phyloP scores from a whole-genome alignment of 2,113 vertebrate species.

The Morone saxatilis region DNA sequence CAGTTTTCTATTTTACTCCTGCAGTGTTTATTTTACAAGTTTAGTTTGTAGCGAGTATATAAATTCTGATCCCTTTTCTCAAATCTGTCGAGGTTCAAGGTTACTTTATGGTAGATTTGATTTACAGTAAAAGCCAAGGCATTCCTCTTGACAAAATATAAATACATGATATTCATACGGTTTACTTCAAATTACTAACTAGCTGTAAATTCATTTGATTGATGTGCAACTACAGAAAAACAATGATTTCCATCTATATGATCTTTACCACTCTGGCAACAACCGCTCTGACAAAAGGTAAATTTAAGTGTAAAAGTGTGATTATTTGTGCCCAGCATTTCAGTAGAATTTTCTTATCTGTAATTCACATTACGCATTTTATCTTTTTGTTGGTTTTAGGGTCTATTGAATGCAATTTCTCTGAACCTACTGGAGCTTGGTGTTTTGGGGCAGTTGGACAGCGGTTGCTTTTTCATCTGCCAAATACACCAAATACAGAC shows the following conservation, averaged over 20 bases:
- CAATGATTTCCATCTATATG: constrained; percentile 34
- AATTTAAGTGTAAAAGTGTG: not conserved
- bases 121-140: too few relatives aligned
- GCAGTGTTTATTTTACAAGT: too few relatives aligned
- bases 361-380: not conserved
- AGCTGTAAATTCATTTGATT: not conserved
- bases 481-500: not conserved
- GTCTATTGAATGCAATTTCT: constrained; percentile 18
- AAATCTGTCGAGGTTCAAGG: too few relatives aligned
- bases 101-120: too few relatives aligned
- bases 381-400: constrained; percentile 16
- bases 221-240: constrained; percentile 22
- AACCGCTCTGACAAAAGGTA: constrained; percentile 45
- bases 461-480: constrained; percentile 38
- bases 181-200: not conserved
- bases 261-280: constrained; percentile 15
- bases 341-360: not conserved
- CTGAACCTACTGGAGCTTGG: not conserved
- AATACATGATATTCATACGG: too few relatives aligned
- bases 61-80: too few relatives aligned
- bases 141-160: too few relatives aligned
- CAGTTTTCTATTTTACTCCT: not conserved
- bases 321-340: too few relatives aligned
- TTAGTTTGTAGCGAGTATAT: not conserved
- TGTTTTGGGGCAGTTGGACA: constrained; percentile 48